Evolutionary conservation across 2,888 invertebrate genomes (phyloP).

Genomic region (Chalcis sispes): DNA sequence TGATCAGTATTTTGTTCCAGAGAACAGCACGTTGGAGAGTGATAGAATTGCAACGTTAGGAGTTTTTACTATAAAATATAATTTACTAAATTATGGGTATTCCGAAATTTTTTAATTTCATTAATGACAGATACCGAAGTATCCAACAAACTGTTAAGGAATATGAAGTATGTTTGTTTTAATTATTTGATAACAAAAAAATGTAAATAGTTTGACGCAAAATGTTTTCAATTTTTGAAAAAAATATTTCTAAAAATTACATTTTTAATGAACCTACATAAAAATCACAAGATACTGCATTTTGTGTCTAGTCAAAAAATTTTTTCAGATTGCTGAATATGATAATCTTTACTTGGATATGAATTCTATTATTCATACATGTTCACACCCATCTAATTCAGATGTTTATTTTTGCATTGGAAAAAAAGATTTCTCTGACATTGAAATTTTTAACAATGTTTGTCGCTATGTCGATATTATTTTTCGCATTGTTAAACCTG

Average conservation of each 20-base stretch:
- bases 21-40: too few relatives aligned
- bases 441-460: constrained; percentile 92
- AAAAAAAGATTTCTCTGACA: constrained; percentile 80
- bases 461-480: constrained; percentile 94
- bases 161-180: constrained; percentile 84
- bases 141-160: constrained; percentile 94
- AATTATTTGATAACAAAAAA: neutral
- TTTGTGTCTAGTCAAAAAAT: constrained; percentile 31
- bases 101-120: constrained; percentile 98
- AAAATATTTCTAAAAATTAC: neutral
- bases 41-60: too few relatives aligned
- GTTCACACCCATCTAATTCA: constrained; percentile 96
- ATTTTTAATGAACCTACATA: neutral
- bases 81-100: constrained; percentile 89
- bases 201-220: neutral
- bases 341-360: constrained; percentile 97
- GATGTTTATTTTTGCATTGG: constrained; percentile 93
- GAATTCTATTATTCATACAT: constrained; percentile 98
- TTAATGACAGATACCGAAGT: constrained; percentile 98
- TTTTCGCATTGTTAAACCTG: constrained; percentile 94
- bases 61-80: too few relatives aligned
- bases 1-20: too few relatives aligned
- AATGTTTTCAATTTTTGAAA: neutral
- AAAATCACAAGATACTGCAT: neutral
- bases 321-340: constrained; percentile 91